These are phyloP conservation scores for Dendropsophus ebraccatus DNA, from an alignment of 2,113 vertebrate species.

Conservation along the genomic window DNA sequence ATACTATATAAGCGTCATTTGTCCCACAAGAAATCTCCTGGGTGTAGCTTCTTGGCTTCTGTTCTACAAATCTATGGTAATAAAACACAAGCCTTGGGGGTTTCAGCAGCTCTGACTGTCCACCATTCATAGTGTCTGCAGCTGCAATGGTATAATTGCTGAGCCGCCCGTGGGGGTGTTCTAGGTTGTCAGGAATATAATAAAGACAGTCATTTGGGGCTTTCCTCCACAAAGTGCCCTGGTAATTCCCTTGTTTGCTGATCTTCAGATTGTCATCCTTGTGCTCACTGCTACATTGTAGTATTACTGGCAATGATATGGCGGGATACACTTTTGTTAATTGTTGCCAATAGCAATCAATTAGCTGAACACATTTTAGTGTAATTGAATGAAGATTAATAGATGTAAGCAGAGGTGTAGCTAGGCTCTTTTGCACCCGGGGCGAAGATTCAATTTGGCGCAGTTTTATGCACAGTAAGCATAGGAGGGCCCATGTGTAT, in stretches of 20 bases:
- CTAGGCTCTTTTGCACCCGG: too few relatives aligned
- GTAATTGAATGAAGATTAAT: too few relatives aligned
- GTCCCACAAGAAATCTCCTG: neutral
- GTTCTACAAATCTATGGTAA: neutral
- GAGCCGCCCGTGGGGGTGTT: conserved; percentile 9
- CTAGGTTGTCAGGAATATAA: conserved; percentile 28
- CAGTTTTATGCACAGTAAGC: too few relatives aligned
- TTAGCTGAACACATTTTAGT: too few relatives aligned
- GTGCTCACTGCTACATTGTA: neutral
- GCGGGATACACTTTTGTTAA: too few relatives aligned
- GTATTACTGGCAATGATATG: neutral
- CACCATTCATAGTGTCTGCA: conserved; percentile 46
- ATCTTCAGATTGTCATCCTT: conserved; percentile 2
- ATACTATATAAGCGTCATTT: too few relatives aligned
- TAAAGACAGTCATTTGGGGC: conserved; percentile 21
- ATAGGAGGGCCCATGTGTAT: too few relatives aligned
- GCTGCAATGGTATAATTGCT: conserved; percentile 43
- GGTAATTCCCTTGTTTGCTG: conserved; percentile 14
- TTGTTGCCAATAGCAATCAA: neutral
- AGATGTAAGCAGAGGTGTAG: too few relatives aligned
- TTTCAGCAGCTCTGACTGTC: neutral
- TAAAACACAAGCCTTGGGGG: conserved; percentile 6
- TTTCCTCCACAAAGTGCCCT: neutral
- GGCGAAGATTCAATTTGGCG: too few relatives aligned
- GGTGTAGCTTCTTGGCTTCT: neutral